phyloP scores from a whole-genome alignment of 2,113 vertebrate genomes.

The Misgurnus anguillicaudatus region DNA sequence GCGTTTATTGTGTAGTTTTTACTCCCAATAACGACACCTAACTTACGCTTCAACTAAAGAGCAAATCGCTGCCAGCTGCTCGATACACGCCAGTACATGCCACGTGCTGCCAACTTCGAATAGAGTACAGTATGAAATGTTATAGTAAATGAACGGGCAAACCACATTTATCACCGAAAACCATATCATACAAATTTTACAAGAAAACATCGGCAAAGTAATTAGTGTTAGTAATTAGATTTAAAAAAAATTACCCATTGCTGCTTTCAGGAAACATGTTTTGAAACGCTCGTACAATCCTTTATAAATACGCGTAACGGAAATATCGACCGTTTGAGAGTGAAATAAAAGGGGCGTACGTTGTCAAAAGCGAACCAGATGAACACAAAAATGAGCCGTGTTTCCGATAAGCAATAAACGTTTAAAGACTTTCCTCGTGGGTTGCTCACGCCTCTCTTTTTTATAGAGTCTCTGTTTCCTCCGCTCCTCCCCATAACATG shows the following conservation, averaged over 20 bases:
- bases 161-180: background rate
- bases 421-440: background rate
- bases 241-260: constrained; percentile 64
- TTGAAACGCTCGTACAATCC: background rate
- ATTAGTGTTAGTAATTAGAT: background rate
- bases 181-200: too few relatives aligned
- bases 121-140: too few relatives aligned
- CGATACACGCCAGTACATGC: background rate
- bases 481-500: constrained; percentile 9
- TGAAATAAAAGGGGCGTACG: background rate
- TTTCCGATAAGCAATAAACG: background rate
- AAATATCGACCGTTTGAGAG: background rate
- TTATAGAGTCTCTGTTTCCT: constrained; percentile 40
- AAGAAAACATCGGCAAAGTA: background rate
- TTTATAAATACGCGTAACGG: background rate
- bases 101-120: background rate
- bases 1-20: too few relatives aligned
- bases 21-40: too few relatives aligned
- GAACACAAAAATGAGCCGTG: too few relatives aligned
- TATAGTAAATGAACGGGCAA: too few relatives aligned
- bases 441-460: constrained; percentile 5
- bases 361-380: background rate
- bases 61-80: too few relatives aligned
- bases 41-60: too few relatives aligned
- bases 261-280: constrained; percentile 69